Base-by-base conservation (phyloP, 2,888 invertebrate species). In the Phymatocera aterrima region DNA sequence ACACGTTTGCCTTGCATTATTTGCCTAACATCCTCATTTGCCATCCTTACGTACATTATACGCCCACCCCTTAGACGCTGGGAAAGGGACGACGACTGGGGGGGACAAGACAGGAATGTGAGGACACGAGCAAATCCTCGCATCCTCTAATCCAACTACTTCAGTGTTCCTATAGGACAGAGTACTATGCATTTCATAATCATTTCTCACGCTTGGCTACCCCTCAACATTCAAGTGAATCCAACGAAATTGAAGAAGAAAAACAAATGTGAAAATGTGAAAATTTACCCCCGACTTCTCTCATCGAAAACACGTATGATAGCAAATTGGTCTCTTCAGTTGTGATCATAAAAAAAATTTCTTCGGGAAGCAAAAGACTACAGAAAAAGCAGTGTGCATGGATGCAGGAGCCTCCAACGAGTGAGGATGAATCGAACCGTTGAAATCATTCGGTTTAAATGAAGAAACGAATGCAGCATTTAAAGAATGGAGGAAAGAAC, bases 1-100 rank as follows among this genome's bases (percentile, higher is more conserved):
- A 79, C 83, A 85, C 84, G 87, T 89, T 89, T 89, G 86, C 88
- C 87, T 88, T 89, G 86, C 88, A 88, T 89, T 89, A 89, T 89
- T 89, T 87, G 87, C 84, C 84, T 86, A 87, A 88, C 85, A 83
- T 86, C 82, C 85, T 86, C 85, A 85, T 87, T 87, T 87, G 84
- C 87, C 83, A 84, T 84, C 82, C 86, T 86, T 85, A 83, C 84
- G 82, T 82, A 82, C 83, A 83, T 84, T 85, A 83, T 85, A 83
- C 81, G 82, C 80, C 83, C 81, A 79, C 78, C 81, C 82, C 77
- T 81, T 79, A 54, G 57, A 40, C 37, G 43, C 57, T 51, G 12
- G 34, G 60, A 24, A 54, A 75, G 40, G 75, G 12, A 75, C 40
- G 43, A 40, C 10, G 34, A 34, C 57, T n/a, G 40, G 40, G 40